Base-by-base conservation (phyloP, 2,888 invertebrate genomes). In the Sycophila texana region DNA sequence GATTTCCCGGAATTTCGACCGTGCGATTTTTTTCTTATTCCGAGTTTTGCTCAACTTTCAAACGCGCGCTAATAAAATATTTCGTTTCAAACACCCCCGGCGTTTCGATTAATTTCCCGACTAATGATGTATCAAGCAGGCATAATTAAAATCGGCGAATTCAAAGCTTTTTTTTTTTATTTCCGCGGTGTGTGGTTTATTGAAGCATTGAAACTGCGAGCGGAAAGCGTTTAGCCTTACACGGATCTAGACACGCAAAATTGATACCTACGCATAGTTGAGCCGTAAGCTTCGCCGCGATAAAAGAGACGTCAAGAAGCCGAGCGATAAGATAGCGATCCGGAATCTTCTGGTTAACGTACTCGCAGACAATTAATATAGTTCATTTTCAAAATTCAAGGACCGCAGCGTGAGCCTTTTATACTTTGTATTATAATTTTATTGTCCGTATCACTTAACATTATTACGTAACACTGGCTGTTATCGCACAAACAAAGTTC, bases 241-340 rank as follows among this genome's bases (percentile, higher is more conserved):
- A 74, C 60, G 49, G n/a, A 30, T 58, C 39, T 61, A 68, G 53
- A 61, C 53, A 61, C 68, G 61, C 5, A 47, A 60, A 75, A 68
- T 63, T 70, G 63, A 70, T 76, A 68, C 12, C 61, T 3, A n/a
- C 26, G 26, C 63, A 70, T 49, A 77, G 77, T 61, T 47, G 66
- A 66, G 58, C 55, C 60, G 39, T 72, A 77, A 72, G 72, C 30
- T 72, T 58, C n/a, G 65, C 4, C 26, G 72, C 57, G 72, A 77
- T 77, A 77, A 77, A 77, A 72, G 55, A 77, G 65, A 53, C 30
- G 65, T 60, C 65, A 55, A 60, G 53, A 61, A 61, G 60, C 66
- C 57, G 2, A 18, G 26, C 20, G 77, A 77, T 73, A 77, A 77
- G 77, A 73, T 77, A 73, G 61, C 49, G 47, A 73, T 72, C 57